Evolutionary conservation across 2,888 invertebrate genomes (phyloP), one percentile per base, ranked within the genome.

Genomic region (Onthophagus sagittarius): DNA sequence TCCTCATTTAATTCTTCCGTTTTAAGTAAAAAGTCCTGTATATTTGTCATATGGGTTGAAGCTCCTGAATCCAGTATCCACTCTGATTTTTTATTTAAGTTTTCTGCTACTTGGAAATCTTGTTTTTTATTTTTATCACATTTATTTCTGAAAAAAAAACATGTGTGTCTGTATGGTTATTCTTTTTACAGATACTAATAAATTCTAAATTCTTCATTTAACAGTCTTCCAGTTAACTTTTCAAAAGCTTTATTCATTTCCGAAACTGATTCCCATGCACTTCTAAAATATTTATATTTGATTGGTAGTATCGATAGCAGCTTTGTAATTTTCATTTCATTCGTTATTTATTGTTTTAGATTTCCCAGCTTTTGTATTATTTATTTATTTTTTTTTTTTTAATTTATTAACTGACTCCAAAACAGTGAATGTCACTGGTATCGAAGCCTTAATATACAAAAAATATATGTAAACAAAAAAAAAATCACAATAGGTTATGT

Each of bases 11-110:
- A 13, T 33, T 71, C 31, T 7, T 7, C 11, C 2, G 63, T 7
- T 11, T 64, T 11, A 0, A 7, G 2, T 15, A 71, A 15, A 31
- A 71, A 23, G 0, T 71, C 63, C 63, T 23, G 63, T 31, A n/a
- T 7, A n/a, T 71, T 71, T 5, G 62, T 63, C 32, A 63, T 63
- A 2, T 71, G 71, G 0, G 64, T 33, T 15, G 63, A 71, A 7
- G 64, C 15, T 63, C 71, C 71, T 11, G 63, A 71, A 63, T 64
- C 71, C 9, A 71, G 33, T n/a, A 64, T 64, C 63, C 63, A 71
- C 31, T 31, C 11, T 23, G 23, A 23, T 23, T 23, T 23, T 23
- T 23, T 23, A 23, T 23, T 23, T 23, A 23, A 23, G 23, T 63
- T 5, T 9, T 63, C 63, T 62, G 62, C 62, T 23, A 14, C 15